Conservation (phyloP, 2,888 invertebrate species). For the Agonum fuliginosum region DNA sequence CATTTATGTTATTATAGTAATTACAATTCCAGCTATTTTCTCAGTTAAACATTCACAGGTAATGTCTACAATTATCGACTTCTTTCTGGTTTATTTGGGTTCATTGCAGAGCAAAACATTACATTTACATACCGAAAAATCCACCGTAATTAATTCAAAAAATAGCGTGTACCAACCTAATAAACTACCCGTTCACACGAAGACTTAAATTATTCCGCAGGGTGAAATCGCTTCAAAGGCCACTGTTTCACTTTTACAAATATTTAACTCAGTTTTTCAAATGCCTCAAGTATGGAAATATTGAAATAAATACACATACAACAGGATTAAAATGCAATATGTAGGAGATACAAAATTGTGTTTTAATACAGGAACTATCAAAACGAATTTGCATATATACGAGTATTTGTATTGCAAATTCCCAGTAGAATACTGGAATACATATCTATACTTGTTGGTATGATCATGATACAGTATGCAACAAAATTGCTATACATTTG, state of each 20-base stretch:
- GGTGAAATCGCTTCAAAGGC: background rate
- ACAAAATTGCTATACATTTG: background rate
- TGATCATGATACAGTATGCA: background rate
- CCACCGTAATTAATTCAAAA: conserved; percentile 58
- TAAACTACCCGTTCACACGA: conserved; percentile 32
- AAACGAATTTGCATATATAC: conserved; percentile 28
- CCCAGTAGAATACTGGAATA: background rate
- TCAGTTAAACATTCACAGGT: too few species aligned
- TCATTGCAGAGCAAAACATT: background rate
- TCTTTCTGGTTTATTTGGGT: background rate
- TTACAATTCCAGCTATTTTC: too few species aligned
- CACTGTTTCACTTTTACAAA: too few species aligned
- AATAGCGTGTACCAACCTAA: conserved; percentile 32
- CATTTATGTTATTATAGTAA: too few species aligned
- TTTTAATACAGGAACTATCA: conserved; percentile 27
- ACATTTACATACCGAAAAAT: too few species aligned
- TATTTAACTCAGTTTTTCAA: too few species aligned
- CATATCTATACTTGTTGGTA: background rate
- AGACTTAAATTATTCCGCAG: conserved; percentile 19
- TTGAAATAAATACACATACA: background rate
- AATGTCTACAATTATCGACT: too few species aligned
- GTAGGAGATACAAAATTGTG: conserved; percentile 15
- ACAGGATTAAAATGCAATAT: background rate
- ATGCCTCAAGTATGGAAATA: background rate
- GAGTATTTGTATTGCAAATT: conserved; percentile 10